Conservation (phyloP, 2,113 vertebrate genomes). For the Hippocampus mohnikei region DNA sequence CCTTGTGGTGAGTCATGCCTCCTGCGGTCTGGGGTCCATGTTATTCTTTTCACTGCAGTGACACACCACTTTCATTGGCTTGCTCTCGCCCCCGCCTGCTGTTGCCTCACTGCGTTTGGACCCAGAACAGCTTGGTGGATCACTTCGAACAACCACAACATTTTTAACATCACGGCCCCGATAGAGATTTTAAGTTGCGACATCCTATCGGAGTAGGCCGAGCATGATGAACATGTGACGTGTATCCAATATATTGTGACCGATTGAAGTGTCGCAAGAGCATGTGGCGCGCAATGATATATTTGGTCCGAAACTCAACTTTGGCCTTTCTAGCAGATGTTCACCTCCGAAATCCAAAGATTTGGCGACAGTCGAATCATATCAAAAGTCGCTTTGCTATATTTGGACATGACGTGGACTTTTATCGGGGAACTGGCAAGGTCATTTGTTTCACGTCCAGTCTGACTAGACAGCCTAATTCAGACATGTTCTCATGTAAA, state of each 20-base stretch:
- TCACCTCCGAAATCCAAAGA: neutral
- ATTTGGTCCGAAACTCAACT: neutral
- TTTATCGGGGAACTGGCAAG: neutral
- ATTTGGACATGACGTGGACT: neutral
- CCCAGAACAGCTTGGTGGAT: neutral
- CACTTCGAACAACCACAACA: neutral
- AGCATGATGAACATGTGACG: neutral
- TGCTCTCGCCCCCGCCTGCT: conserved; percentile 9
- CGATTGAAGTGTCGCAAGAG: neutral
- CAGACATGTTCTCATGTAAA: neutral
- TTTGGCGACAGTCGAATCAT: neutral
- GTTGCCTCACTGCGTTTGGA: neutral
- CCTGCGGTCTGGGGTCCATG: conserved; percentile 58
- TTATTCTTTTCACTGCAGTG: conserved; percentile 52
- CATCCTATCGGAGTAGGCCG: neutral
- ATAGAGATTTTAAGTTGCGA: neutral
- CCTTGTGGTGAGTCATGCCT: conserved; percentile 47
- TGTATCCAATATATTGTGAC: neutral
- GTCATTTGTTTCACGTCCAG: neutral
- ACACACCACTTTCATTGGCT: conserved; percentile 26
- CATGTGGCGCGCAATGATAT: neutral
- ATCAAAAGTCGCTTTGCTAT: neutral
- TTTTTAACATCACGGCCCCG: neutral
- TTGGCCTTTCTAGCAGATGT: neutral
- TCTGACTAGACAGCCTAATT: neutral